Percentiles rank a stretch among this genome's conserved stretches.
Evolutionary conservation across 2,113 vertebrate species (phyloP).

Genomic region (Ifrita kowaldi): DNA sequence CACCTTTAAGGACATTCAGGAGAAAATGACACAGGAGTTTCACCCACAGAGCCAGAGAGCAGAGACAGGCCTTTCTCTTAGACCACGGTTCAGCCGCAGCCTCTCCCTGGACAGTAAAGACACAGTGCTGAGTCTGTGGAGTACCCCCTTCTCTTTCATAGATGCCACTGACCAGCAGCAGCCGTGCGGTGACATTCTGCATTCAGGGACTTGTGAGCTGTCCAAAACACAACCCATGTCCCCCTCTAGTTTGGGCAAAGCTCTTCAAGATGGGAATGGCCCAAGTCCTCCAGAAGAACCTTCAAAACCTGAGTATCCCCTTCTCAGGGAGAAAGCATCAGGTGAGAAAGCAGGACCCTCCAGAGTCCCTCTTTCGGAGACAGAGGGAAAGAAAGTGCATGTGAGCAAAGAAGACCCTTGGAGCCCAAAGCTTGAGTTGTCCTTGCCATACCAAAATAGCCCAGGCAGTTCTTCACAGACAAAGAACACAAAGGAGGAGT

Average conservation of each 20-base stretch:
- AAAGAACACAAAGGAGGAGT: conserved; percentile 15
- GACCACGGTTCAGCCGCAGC: conserved; percentile 78
- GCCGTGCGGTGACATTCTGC: not conserved
- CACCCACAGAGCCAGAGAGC: conserved; percentile 39
- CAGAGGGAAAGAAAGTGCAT: not conserved
- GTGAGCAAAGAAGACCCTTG: not conserved
- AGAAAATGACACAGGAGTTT: conserved; percentile 41
- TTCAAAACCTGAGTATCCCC: not conserved
- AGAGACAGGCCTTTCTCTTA: conserved; percentile 49
- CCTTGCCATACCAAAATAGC: not conserved
- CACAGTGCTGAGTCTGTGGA: conserved; percentile 64
- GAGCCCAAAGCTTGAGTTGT: not conserved
- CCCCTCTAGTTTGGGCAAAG: not conserved
- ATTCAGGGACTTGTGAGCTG: conserved; percentile 12
- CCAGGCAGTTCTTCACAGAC: not conserved
- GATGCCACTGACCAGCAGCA: conserved; percentile 47
- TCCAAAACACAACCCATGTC: not conserved
- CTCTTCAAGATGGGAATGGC: conserved; percentile 19
- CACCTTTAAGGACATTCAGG: conserved; percentile 80
- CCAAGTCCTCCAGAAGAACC: conserved; percentile 12
- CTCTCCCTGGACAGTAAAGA: conserved; percentile 77
- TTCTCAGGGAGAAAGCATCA: not conserved
- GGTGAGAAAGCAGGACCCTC: not conserved
- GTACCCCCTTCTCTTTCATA: conserved; percentile 42
- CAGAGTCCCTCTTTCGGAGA: not conserved